Evolutionary conservation across 1,140 invertebrate species (phyloP).

Genomic region (Hormaphis cornu): DNA sequence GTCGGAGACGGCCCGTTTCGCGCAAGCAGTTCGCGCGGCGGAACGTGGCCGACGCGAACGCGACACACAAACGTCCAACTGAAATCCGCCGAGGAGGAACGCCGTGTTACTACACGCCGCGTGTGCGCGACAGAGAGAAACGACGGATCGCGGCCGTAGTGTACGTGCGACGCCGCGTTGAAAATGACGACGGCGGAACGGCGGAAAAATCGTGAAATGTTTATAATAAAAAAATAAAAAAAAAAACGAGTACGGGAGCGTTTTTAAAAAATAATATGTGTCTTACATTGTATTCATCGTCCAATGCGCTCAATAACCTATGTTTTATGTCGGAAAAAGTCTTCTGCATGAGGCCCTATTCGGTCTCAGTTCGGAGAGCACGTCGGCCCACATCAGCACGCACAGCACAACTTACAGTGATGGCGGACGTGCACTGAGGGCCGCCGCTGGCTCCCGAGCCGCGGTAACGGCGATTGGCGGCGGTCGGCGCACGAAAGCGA

Average conservation of each 20-base stretch:
- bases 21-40: too few species aligned
- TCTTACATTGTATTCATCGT: slow-evolving; percentile 56
- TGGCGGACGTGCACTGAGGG: slow-evolving; percentile 44
- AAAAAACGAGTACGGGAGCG: slow-evolving; percentile 7
- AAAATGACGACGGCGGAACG: neutral
- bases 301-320: slow-evolving; percentile 52
- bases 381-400: slow-evolving; percentile 42
- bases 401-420: slow-evolving; percentile 43
- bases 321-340: slow-evolving; percentile 53
- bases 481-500: slow-evolving; percentile 26
- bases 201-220: neutral
- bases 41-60: neutral
- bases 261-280: slow-evolving; percentile 30
- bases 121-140: neutral
- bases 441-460: slow-evolving; percentile 32
- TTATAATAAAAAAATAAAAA: neutral
- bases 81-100: neutral
- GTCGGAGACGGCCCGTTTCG: neutral
- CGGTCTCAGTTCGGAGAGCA: slow-evolving; percentile 42
- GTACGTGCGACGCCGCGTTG: too few species aligned
- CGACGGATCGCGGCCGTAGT: neutral
- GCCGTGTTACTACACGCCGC: neutral
- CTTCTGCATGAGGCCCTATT: slow-evolving; percentile 48
- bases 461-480: slow-evolving; percentile 31
- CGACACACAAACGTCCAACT: neutral